Percentiles rank a stretch among this genome's conserved stretches.
Conservation (phyloP, 2,113 vertebrate species). For the Amazona guildingii region DNA sequence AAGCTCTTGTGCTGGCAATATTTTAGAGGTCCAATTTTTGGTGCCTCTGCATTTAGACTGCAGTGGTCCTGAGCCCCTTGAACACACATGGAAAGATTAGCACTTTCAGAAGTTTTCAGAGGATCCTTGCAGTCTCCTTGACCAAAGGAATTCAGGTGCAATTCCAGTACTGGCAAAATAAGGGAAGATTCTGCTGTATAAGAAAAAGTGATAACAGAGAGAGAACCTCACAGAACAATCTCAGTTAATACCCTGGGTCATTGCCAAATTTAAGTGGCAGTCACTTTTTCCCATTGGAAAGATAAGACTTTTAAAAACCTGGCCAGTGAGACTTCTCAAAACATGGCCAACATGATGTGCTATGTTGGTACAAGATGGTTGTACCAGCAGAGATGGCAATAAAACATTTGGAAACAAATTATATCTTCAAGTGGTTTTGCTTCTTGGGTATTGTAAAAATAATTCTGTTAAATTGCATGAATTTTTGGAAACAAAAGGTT, state of each 20-base stretch:
- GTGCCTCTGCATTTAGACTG: not conserved
- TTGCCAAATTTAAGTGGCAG: not conserved
- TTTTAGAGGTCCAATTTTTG: not conserved
- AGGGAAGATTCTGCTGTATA: not conserved
- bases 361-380: not conserved
- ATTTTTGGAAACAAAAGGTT: not conserved
- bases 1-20: not conserved
- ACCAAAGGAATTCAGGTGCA: not conserved
- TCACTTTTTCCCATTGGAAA: not conserved
- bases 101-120: not conserved
- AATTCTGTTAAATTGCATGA: not conserved
- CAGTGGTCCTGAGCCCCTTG: not conserved
- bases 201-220: not conserved
- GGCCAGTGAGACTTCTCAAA: not conserved
- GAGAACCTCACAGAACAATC: not conserved
- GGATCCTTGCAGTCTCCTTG: not conserved
- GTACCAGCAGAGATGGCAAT: not conserved
- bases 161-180: not conserved
- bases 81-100: not conserved
- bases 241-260: not conserved
- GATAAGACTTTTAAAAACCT: not conserved
- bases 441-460: not conserved
- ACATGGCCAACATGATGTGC: not conserved
- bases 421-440: not conserved
- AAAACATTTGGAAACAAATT: not conserved